Base-by-base conservation (phyloP, 2,113 vertebrate species). In the Emberiza fucata region DNA sequence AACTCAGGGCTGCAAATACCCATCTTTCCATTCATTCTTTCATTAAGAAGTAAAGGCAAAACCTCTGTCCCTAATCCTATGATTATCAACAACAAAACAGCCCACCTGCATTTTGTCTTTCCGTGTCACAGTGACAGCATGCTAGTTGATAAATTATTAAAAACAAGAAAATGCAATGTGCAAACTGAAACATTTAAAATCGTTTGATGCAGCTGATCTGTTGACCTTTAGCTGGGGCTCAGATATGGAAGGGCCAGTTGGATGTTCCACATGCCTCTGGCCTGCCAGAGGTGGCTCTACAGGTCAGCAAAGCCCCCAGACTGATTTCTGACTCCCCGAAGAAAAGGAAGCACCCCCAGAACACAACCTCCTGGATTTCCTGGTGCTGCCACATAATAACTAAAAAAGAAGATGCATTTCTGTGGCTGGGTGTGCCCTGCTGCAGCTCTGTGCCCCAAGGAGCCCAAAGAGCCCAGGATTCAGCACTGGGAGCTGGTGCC, bases 381-480 rank as follows among this genome's bases (percentile, higher is more conserved):
- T 15, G n/a, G 19, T 0, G 1, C 3, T 66, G 42, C n/a, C 23
- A 6, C 3, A 0, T 2, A 53, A 18, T 14, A 53, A 45, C 11
- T n/a, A 27, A 66, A 51, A 40, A 42, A 79, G 42, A 72, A 42
- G 31, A 44, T 6, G 31, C 39, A 29, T 59, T 93, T 50, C 61
- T 51, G 40, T 3, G 9, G 22, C 81, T 2, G 2, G 8, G 48
- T 3, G 44, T 60, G 54, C 35, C 25, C 70, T 50, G 76, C 45
- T 22, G 76, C 31, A 50, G 76, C 20, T 70, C 47, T n/a, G 33
- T 22, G 22, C 22, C 25, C 53, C 50, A 20, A 5, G 33, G 42
- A 28, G 42, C 35, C 23, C 29, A 13, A 6, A 33, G 45, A 27
- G 37, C 23, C 33, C 33, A 8, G 0, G 4, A 35, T 8, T 10